These are phyloP conservation scores for Venusia cambrica DNA, from an alignment of 2,888 invertebrate species.

Conservation along the genomic window DNA sequence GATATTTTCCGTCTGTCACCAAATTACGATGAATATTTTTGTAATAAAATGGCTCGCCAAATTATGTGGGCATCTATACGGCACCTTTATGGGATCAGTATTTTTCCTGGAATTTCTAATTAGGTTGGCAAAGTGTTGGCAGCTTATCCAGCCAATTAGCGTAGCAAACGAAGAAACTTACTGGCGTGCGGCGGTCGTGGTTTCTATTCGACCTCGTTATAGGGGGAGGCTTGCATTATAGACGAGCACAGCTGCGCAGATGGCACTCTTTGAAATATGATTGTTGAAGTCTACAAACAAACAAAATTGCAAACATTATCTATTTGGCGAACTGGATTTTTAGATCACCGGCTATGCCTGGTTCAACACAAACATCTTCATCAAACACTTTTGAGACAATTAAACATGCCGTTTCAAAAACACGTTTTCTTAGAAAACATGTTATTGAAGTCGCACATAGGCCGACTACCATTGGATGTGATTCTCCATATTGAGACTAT, in stretches of 20 bases:
- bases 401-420: too few relatives aligned
- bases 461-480: too few relatives aligned
- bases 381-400: too few relatives aligned
- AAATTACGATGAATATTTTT: conserved; percentile 1
- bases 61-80: conserved; percentile 36
- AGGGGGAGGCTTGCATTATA: conserved; percentile 46
- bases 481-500: too few relatives aligned
- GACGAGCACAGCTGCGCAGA: conserved; percentile 37
- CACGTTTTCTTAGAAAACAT: too few relatives aligned
- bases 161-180: conserved; percentile 57
- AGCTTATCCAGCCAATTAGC: conserved; percentile 61
- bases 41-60: conserved; percentile 8
- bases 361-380: too few relatives aligned
- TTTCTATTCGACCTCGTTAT: conserved; percentile 50
- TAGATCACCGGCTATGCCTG: too few relatives aligned
- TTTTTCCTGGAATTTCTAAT: conserved; percentile 47
- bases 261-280: conserved; percentile 35
- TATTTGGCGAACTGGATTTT: too few relatives aligned
- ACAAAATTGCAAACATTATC: conserved; percentile 14
- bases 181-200: conserved; percentile 41
- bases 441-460: too few relatives aligned
- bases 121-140: conserved; percentile 46
- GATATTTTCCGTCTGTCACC: neutral
- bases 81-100: conserved; percentile 24
- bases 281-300: conserved; percentile 6